Base-by-base conservation (phyloP, 2,113 vertebrate genomes). In the Hippocampus comes region DNA sequence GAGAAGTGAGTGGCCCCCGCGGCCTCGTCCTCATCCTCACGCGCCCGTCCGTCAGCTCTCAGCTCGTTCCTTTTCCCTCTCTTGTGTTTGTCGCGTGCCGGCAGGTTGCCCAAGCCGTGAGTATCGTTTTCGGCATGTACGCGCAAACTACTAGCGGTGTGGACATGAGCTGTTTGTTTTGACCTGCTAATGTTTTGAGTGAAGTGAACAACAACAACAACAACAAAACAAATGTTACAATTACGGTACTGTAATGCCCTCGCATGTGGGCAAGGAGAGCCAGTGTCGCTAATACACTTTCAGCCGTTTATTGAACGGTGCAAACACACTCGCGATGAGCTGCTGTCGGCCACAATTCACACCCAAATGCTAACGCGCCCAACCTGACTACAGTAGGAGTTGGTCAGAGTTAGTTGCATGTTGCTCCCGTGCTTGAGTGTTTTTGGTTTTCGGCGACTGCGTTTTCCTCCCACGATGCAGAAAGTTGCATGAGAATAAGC, bases 1-100 rank as follows among this genome's bases (percentile, higher is more conserved):
- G 97, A 99, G 67, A 99, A 99, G 97, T 99, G 80, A 96, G 95
- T 69, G 11, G 0, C 5, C 23, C 3, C 7, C 15, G 46, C 30
- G 1, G 2, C 27, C 27, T 48, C 23, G 18, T 65, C 14, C 25
- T 41, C 38, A 6, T 4, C 9, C 38, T 17, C 48, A 6, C 14
- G 14, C 48, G 48, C 17, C 9, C 8, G 34, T 30, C 9, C 27
- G 9, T 51, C 9, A 6, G 38, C 30, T 10, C 4, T 27, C 64
- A 65, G 63, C 49, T 71, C 9, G 34, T 79, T 11, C 63, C 23
- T 69, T 72, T n/a, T 78, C 48, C 48, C 56, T 68, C 49, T n/a
- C 3, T 42, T 46, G 7, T 76, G 51, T 68, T 55, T 8, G 51
- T 80, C 55, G 5, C 65, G 72, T 80, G 72, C 20, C 64, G 61